Conservation (phyloP, 2,888 invertebrate genomes). For the Antitype chi region DNA sequence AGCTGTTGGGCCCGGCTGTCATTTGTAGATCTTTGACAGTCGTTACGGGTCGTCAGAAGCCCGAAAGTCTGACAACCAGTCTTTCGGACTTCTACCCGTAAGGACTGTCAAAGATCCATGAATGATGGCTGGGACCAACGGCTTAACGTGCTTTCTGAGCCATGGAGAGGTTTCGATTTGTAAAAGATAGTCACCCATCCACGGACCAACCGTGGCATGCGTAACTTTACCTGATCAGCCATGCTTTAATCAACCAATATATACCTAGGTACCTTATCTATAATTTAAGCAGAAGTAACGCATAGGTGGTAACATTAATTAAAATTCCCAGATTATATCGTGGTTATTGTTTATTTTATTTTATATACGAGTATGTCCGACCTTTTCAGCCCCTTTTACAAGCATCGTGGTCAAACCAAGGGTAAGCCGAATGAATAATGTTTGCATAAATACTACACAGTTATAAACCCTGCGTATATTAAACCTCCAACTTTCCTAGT, state of each 20-base stretch:
- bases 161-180: too few species aligned
- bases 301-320: conserved; percentile 39
- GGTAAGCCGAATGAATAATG: conserved; percentile 50
- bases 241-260: background rate
- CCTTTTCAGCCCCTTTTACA: conserved; percentile 49
- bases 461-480: conserved; percentile 18
- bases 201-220: too few species aligned
- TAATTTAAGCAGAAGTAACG: conserved; percentile 4
- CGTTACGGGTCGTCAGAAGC: too few species aligned
- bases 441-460: conserved; percentile 52
- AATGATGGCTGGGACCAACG: too few species aligned
- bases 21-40: too few species aligned
- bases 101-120: too few species aligned
- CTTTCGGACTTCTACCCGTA: too few species aligned
- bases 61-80: too few species aligned
- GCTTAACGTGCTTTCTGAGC: too few species aligned
- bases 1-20: too few species aligned
- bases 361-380: conserved; percentile 29
- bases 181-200: too few species aligned
- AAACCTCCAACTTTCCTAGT: background rate
- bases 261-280: background rate
- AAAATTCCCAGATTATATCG: conserved; percentile 37
- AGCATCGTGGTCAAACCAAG: conserved; percentile 33
- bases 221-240: too few species aligned
- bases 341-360: conserved; percentile 54